Percentiles rank a stretch among this genome's conserved stretches.
Conservation (phyloP, 2,113 vertebrate species). For the Vidua chalybeata region DNA sequence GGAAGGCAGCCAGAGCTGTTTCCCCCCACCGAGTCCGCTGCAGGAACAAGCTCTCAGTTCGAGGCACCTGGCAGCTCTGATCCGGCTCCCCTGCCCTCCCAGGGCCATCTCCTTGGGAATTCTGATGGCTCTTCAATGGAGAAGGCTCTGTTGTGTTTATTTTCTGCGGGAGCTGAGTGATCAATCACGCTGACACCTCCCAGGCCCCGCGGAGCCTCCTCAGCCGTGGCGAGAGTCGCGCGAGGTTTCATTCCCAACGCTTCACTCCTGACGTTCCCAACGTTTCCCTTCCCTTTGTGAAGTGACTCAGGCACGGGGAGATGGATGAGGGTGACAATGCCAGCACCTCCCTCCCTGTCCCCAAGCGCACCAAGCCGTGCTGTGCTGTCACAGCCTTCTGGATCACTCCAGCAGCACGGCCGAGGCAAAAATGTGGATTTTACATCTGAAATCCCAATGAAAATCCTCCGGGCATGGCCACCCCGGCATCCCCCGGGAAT, state of each 20-base stretch:
- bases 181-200: slow-evolving; percentile 56
- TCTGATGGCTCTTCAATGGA: background rate
- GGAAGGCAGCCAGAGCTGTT: background rate
- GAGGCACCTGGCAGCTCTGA: background rate
- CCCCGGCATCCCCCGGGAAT: background rate
- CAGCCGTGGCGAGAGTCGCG: background rate
- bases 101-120: background rate
- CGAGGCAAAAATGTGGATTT: background rate
- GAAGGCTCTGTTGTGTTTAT: slow-evolving; percentile 9
- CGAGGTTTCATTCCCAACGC: background rate
- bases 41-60: background rate
- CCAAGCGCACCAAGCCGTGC: background rate
- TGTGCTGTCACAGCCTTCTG: background rate
- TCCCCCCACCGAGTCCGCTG: accelerated
- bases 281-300: background rate
- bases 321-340: slow-evolving; percentile 22
- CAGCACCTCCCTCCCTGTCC: background rate
- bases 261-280: background rate
- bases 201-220: background rate
- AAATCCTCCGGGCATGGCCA: background rate
- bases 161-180: slow-evolving; percentile 8
- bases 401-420: background rate
- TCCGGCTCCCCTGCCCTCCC: background rate
- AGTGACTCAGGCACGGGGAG: background rate
- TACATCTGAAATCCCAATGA: too few relatives aligned